Evolutionary conservation across 2,797 vertebrate genomes (phyloP).

Genomic region (Hephaestus fuliginosus): DNA sequence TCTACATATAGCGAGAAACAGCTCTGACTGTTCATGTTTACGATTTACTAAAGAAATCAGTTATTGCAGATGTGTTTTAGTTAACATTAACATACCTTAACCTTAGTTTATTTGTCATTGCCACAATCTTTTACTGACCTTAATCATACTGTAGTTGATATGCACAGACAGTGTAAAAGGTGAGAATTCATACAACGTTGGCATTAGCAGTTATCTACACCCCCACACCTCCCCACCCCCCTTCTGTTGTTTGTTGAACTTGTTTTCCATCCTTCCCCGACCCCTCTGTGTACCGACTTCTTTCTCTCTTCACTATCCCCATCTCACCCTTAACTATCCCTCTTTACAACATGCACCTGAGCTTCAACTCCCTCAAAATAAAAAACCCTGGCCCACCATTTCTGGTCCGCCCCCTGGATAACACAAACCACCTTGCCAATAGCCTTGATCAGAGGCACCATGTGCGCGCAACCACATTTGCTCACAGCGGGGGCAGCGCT

Average conservation of each 20-base stretch:
- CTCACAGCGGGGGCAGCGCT: slow-evolving; percentile 73
- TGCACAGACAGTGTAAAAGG: not conserved
- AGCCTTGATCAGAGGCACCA: slow-evolving; percentile 73
- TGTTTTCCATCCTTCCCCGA: not conserved
- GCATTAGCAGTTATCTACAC: not conserved
- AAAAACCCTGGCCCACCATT: slow-evolving; percentile 37
- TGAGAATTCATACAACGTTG: not conserved
- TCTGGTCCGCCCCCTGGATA: slow-evolving; percentile 33
- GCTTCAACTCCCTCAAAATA: slow-evolving; percentile 39
- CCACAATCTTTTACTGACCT: not conserved
- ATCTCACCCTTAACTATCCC: slow-evolving; percentile 23
- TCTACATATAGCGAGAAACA: too few relatives aligned
- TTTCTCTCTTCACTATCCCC: slow-evolving; percentile 18
- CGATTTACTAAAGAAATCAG: not conserved
- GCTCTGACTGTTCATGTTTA: too few relatives aligned
- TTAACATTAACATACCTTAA: not conserved
- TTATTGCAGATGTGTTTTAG: not conserved
- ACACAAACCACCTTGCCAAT: slow-evolving; percentile 63
- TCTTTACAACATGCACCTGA: slow-evolving; percentile 76
- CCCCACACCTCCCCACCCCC: fast-evolving
- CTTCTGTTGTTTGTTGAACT: slow-evolving; percentile 20
- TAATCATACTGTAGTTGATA: not conserved
- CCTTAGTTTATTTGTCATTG: not conserved
- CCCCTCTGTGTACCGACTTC: not conserved
- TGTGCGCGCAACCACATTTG: slow-evolving; percentile 55